A percentile compares a stretch with the other conserved stretches of the same genome.
Evolutionary conservation across 2,113 vertebrate species (phyloP).

Genomic region (Cyanistes caeruleus): DNA sequence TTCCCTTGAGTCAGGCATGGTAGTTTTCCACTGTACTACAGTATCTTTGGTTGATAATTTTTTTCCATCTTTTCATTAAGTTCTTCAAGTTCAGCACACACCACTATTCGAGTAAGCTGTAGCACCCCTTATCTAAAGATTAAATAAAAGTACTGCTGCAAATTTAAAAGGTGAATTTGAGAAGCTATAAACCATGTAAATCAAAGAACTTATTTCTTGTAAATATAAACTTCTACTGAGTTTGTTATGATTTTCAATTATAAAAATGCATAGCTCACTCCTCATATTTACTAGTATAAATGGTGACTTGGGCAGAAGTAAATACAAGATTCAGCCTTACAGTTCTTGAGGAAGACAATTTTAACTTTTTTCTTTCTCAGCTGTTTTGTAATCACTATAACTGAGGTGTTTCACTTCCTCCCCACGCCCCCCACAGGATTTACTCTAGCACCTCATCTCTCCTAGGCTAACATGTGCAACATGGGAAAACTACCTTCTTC

Average conservation of each 20-base stretch:
- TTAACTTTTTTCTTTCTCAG: neutral
- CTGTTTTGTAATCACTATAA: neutral
- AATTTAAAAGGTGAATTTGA: conserved; percentile 2
- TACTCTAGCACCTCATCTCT: neutral
- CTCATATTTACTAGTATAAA: neutral
- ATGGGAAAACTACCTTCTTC: neutral
- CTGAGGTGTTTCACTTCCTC: neutral
- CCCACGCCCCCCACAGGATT: neutral
- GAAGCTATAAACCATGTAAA: neutral
- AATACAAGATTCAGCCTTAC: neutral
- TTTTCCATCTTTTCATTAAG: neutral
- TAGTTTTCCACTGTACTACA: conserved; percentile 4
- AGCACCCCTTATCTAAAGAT: neutral
- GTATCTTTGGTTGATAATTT: neutral
- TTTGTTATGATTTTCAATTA: neutral
- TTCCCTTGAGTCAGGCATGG: neutral
- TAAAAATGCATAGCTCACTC: neutral
- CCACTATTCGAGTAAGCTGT: neutral
- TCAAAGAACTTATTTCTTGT: neutral
- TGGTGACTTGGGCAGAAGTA: neutral
- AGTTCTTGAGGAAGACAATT: neutral
- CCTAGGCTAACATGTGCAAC: neutral
- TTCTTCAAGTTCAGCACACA: neutral
- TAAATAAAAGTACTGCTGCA: conserved; percentile 9
- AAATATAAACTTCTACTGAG: neutral